phyloP scores from a whole-genome alignment of 37 sponge, comb jelly and placozoan species.

The Chondrosia reniformis region DNA sequence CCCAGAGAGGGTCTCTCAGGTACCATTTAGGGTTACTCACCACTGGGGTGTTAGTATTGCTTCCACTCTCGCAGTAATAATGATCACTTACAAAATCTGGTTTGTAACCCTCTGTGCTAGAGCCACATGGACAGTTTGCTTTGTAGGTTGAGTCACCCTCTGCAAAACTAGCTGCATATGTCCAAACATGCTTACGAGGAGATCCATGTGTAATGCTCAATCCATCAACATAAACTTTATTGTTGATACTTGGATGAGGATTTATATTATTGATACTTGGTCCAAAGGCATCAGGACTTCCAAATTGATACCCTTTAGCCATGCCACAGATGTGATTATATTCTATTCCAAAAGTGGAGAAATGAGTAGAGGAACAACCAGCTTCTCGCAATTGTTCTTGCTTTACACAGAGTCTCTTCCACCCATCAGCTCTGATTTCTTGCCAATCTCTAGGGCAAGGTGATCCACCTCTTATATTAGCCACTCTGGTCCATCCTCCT shows the following conservation, averaged over 20 bases:
- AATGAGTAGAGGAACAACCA: neutral
- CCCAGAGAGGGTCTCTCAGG: constrained; percentile 12
- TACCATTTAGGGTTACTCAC: neutral
- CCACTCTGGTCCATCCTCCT: constrained; percentile 1
- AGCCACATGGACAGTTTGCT: neutral
- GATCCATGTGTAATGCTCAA: constrained; percentile 1
- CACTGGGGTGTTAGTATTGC: too few species aligned
- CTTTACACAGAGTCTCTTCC: neutral
- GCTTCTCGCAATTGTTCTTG: neutral
- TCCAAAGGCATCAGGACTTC: constrained; percentile 1
- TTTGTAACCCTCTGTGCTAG: too few species aligned
- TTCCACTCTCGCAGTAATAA: neutral
- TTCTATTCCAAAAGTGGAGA: neutral
- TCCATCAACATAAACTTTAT: neutral
- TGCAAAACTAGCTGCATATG: neutral
- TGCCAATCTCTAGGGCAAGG: neutral
- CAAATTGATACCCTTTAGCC: neutral
- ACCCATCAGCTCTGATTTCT: neutral
- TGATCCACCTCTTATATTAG: neutral
- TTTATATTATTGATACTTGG: neutral
- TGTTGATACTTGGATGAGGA: too few species aligned
- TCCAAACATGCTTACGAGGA: too few species aligned
- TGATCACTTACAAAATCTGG: neutral
- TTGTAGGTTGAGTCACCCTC: neutral
- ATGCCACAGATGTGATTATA: neutral